Conservation (phyloP, 2,888 invertebrate species). For the Leptinotarsa tumamoca region DNA sequence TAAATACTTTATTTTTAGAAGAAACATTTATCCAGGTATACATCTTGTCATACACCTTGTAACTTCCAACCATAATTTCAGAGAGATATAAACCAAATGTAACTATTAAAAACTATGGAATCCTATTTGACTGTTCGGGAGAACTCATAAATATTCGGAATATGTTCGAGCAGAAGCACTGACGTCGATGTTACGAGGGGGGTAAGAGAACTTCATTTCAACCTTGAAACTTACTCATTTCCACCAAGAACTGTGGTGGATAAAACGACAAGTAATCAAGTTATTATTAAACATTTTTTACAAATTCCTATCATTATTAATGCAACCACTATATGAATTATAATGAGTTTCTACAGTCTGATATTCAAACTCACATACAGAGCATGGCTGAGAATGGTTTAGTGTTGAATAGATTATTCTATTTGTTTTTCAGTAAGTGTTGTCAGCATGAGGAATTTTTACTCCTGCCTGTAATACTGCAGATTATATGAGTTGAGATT, state of each 20-base stretch:
- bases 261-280: neutral
- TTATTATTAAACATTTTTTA: neutral
- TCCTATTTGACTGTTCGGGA: constrained; percentile 48
- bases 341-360: too few species aligned
- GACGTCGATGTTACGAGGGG: constrained; percentile 1
- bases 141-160: constrained; percentile 60
- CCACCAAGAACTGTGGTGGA: too few species aligned
- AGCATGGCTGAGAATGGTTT: too few species aligned
- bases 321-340: too few species aligned
- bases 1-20: constrained; percentile 34
- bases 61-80: constrained; percentile 33
- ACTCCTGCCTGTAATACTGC: too few species aligned
- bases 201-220: neutral
- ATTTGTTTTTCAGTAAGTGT: too few species aligned
- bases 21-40: constrained; percentile 33
- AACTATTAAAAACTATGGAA: constrained; percentile 54
- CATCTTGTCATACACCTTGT: constrained; percentile 44
- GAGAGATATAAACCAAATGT: constrained; percentile 49
- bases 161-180: neutral
- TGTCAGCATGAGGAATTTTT: too few species aligned
- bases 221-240: too few species aligned
- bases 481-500: too few species aligned
- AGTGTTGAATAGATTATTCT: too few species aligned
- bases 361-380: too few species aligned
- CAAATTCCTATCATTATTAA: too few species aligned